phyloP scores from a whole-genome alignment of 1,140 invertebrate species.

The Bombyx mori region ASM3026992v2 NC_085122.1:3352001-3352500 shows the following conservation, averaged over 20 bases:
- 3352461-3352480: constrained; percentile 22
- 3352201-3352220: constrained; percentile 69
- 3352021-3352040: no score
- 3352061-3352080: no score
- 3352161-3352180: constrained; percentile 20
- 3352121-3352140: no score
- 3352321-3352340: constrained; percentile 21
- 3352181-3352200: constrained; percentile 42
- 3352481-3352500: constrained; percentile 20
- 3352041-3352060: no score
- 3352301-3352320: constrained; percentile 46
- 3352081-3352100: no score
- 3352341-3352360: constrained; percentile 17
- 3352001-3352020: no score
- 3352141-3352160: no score
- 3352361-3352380: constrained; percentile 30
- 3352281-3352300: constrained; percentile 14
- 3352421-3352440: no score
- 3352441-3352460: constrained; percentile 8
- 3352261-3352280: constrained; percentile 7
- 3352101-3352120: no score
- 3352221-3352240: constrained; percentile 67
- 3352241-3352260: constrained; percentile 25
- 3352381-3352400: constrained; percentile 3
- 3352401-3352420: no score